phyloP scores from a whole-genome alignment of 2,888 invertebrate genomes.

The Noctua comes region DNA sequence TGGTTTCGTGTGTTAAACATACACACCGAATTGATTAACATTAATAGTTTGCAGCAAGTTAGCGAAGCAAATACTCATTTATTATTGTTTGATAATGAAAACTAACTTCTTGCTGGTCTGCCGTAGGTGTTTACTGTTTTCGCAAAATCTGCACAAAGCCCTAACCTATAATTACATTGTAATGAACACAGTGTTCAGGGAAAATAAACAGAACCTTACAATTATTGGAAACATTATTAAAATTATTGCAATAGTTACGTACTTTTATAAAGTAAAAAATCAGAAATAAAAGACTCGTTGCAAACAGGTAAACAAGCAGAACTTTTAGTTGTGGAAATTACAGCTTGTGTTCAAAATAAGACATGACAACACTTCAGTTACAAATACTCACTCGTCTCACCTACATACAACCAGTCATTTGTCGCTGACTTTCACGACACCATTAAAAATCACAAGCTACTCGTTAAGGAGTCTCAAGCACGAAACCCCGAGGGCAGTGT shows the following conservation, averaged over 20 bases:
- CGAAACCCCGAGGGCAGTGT: constrained; percentile 65
- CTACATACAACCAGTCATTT: constrained; percentile 45
- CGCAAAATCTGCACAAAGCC: not conserved
- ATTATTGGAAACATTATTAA: too few species aligned
- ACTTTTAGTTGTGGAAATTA: not conserved
- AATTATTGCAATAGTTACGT: too few species aligned
- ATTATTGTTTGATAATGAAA: not conserved
- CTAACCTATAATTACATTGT: not conserved
- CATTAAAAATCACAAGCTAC: constrained; percentile 61
- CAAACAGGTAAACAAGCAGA: not conserved
- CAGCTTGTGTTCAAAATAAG: constrained; percentile 11
- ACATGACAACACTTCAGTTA: constrained; percentile 21
- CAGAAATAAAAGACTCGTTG: too few species aligned
- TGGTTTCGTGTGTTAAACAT: not conserved
- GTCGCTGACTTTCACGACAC: constrained; percentile 57
- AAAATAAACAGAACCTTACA: not conserved
- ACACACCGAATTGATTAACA: not conserved
- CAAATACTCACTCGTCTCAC: constrained; percentile 26
- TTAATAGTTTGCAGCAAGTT: not conserved
- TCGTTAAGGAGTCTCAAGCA: constrained; percentile 61
- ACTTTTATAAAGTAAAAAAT: not conserved
- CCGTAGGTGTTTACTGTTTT: not conserved
- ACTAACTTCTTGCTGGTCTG: not conserved
- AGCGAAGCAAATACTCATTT: not conserved
- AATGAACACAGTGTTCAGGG: not conserved